Conservation (phyloP, 2,113 vertebrate genomes). For the Hypomesus transpacificus region DNA sequence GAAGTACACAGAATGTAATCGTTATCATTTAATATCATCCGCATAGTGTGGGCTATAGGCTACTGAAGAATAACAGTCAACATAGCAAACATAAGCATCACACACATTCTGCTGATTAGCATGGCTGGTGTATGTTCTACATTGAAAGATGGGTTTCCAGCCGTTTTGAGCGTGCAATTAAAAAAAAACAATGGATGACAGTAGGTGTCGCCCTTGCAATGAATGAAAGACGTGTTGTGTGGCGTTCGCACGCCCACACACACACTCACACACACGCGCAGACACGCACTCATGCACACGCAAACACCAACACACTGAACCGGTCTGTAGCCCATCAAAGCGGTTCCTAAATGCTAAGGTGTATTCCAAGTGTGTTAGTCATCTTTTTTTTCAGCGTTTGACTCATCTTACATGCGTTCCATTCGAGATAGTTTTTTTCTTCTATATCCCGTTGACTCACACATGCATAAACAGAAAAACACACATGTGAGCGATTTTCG, state of each 20-base stretch:
- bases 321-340: constrained; percentile 34
- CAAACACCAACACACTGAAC: constrained; percentile 17
- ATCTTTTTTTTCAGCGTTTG: no score
- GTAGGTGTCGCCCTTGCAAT: constrained; percentile 56
- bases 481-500: constrained; percentile 57
- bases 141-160: no score
- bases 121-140: neutral
- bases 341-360: constrained; percentile 46
- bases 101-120: neutral
- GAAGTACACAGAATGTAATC: no score
- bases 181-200: constrained; percentile 26
- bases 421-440: constrained; percentile 47
- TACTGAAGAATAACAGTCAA: no score
- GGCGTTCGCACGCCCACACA: neutral
- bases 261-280: neutral
- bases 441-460: constrained; percentile 59
- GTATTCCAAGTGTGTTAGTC: constrained; percentile 67
- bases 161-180: no score
- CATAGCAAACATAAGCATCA: constrained; percentile 32
- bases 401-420: constrained; percentile 60
- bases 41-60: no score
- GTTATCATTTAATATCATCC: no score
- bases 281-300: constrained; percentile 14
- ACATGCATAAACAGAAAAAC: constrained; percentile 35
- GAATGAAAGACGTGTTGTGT: constrained; percentile 15